Evolutionary conservation across 23 tunicate species (phyloP).

Genomic region (Halocynthia aurantium): DNA sequence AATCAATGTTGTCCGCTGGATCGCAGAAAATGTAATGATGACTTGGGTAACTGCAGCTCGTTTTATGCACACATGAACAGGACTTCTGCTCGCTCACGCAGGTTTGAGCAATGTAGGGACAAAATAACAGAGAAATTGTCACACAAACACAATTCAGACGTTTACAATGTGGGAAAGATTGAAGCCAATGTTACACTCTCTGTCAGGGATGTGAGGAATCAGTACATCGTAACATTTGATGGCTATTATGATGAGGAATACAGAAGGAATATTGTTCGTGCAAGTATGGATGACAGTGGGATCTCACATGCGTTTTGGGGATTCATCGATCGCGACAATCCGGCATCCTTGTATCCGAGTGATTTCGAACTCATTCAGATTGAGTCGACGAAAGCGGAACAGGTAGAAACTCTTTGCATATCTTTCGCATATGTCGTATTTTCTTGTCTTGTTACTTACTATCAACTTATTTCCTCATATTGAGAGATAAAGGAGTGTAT

Average conservation of each 20-base stretch:
- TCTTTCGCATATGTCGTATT: background rate
- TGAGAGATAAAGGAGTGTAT: background rate
- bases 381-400: background rate
- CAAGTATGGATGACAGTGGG: slow-evolving; percentile 8
- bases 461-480: background rate
- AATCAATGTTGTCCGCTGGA: too few relatives aligned
- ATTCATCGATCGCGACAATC: slow-evolving; percentile 37
- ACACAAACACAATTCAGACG: too few relatives aligned
- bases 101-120: too few relatives aligned
- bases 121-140: too few relatives aligned
- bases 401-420: slow-evolving; percentile 21
- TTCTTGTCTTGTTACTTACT: background rate
- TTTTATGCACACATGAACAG: too few relatives aligned
- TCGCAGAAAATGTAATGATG: too few relatives aligned
- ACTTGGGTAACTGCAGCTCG: too few relatives aligned
- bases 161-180: too few relatives aligned
- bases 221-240: slow-evolving; percentile 58
- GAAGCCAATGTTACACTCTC: background rate
- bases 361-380: slow-evolving; percentile 79
- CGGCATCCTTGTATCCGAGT: slow-evolving; percentile 67
- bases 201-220: slow-evolving; percentile 23
- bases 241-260: slow-evolving; percentile 49
- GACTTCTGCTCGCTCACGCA: too few relatives aligned
- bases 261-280: slow-evolving; percentile 15
- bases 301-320: slow-evolving; percentile 30